These are phyloP conservation scores for Epiperipatus broadwayi DNA, from an alignment of 2,888 invertebrate species.

Conservation along the genomic window DNA sequence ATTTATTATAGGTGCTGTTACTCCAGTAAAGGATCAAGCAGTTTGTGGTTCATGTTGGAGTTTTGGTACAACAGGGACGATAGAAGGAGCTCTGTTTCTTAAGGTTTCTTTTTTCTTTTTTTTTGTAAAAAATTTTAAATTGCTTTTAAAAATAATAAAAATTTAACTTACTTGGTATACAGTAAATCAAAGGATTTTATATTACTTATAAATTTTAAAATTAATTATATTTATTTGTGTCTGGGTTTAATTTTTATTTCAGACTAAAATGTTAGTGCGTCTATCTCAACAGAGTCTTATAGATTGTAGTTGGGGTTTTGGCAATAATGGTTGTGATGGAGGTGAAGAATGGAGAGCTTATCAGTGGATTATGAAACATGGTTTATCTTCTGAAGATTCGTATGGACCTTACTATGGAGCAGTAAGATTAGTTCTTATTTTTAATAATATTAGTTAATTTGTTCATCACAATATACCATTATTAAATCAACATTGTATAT, in stretches of 20 bases:
- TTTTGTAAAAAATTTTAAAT: too few species aligned
- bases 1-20: conserved; percentile 48
- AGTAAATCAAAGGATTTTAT: neutral
- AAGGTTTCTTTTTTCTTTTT: too few species aligned
- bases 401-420: conserved; percentile 81
- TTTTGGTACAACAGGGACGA: conserved; percentile 76
- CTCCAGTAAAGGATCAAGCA: conserved; percentile 87
- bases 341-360: conserved; percentile 90
- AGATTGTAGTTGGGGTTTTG: conserved; percentile 90
- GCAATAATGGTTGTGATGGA: conserved; percentile 91
- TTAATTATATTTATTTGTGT: too few species aligned
- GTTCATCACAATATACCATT: too few species aligned
- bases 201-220: too few species aligned
- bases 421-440: conserved; percentile 30
- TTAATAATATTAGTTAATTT: too few species aligned
- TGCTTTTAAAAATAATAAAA: too few species aligned
- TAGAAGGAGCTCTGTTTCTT: conserved; percentile 75
- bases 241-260: conserved; percentile 1
- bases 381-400: conserved; percentile 68
- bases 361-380: conserved; percentile 73
- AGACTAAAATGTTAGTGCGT: conserved; percentile 51
- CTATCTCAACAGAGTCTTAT: conserved; percentile 82
- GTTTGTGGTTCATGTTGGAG: conserved; percentile 96
- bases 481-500: too few species aligned
- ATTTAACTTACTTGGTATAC: neutral